Base-by-base conservation (phyloP, 30 jellyfish, hydroid and myxozoan species). In the Hydra vulgaris region DNA sequence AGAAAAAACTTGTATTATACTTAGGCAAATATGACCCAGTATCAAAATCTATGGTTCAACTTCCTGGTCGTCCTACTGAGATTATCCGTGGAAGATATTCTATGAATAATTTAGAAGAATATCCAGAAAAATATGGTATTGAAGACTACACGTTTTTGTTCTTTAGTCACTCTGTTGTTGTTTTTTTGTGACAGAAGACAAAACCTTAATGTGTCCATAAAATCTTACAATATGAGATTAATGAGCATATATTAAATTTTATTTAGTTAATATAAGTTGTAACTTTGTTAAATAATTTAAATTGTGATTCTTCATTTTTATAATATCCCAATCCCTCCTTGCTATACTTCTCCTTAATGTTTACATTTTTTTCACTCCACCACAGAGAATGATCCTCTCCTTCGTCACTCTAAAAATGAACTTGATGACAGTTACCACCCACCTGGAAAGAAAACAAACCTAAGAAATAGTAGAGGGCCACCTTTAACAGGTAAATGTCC, bases 31-130 rank as follows among this genome's bases (percentile, higher is more conserved):
- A 40, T 40, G 61, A 40, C 61, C 75, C 75, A 3, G 27, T 68
- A 23, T 68, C 75, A 68, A 68, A 68, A 15, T 68, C 75, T 3
- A 68, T 68, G 75, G 27, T 68, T n/a, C 75, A 68, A 23, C 25
- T 68, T 68, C 26, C 26, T 68, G 75, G 81, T 20, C 87, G 87
- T 8, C 95, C 96, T 21, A 86, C 96, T 1, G 98, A 91, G 78
- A 91, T 91, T 15, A 80, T 95, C 61, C 83, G 98, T 25, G 82
- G 74, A 21, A 25, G 87, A 66, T 71, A 80, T 52, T 80, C 87
- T n/a, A 54, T 80, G 80, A 80, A 80, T 54, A 66, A 54, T 23
- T 72, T 66, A 4, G 87, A 80, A 26, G 87, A 80, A n/a, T 80
- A 66, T 26, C 83, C 87, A 27, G 87, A 66, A 26, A 21, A 71